Conservation (phyloP, 2,888 invertebrate genomes). For the Apodemia duryi region DNA sequence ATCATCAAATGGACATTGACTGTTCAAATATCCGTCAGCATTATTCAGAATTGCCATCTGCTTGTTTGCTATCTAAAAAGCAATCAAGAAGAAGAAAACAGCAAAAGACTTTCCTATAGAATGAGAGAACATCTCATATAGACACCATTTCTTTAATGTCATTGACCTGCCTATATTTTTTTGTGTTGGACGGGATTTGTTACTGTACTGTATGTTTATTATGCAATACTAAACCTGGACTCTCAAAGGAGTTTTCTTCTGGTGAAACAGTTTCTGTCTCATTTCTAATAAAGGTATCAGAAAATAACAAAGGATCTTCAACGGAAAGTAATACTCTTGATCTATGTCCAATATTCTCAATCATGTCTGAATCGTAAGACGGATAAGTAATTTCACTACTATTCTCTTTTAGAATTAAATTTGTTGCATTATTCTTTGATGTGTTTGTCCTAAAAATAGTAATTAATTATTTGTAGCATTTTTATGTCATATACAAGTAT, state of each 20-base stretch:
- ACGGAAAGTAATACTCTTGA: constrained; percentile 52
- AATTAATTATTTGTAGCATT: not conserved
- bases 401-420: constrained; percentile 17
- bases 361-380: constrained; percentile 45
- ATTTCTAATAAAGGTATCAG: not conserved
- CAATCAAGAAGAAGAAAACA: too few species aligned
- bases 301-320: constrained; percentile 25
- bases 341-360: constrained; percentile 50
- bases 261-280: not conserved
- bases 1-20: too few species aligned
- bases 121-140: too few species aligned
- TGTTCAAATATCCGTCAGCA: too few species aligned
- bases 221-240: not conserved
- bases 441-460: not conserved
- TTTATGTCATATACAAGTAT: too few species aligned
- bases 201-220: too few species aligned
- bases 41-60: too few species aligned
- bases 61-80: too few species aligned
- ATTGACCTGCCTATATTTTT: too few species aligned
- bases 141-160: too few species aligned
- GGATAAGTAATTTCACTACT: constrained; percentile 34
- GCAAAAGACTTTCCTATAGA: too few species aligned
- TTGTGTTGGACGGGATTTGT: too few species aligned
- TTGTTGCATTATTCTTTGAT: not conserved
- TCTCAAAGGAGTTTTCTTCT: not conserved